A percentile compares a stretch with the other conserved stretches of the same genome.
Conservation (phyloP, 1,140 invertebrate species). For the Colletes gigas region DNA sequence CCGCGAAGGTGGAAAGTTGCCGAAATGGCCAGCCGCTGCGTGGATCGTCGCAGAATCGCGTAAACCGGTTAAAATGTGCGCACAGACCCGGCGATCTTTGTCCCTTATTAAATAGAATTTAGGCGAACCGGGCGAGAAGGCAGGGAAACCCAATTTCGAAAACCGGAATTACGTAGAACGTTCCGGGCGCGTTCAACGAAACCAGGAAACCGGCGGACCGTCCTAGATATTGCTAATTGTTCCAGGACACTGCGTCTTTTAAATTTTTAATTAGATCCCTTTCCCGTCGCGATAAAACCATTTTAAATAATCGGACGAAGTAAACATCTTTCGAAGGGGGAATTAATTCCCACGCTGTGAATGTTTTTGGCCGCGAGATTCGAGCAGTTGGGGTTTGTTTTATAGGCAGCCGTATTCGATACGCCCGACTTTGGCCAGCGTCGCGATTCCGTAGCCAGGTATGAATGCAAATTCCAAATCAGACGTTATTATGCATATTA, state of each 20-base stretch:
- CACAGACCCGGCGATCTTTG: slow-evolving; percentile 6
- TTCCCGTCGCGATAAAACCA: too few relatives aligned
- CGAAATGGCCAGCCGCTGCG: slow-evolving; percentile 10
- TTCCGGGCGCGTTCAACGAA: not conserved
- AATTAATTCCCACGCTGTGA: too few relatives aligned
- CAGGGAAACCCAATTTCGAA: not conserved
- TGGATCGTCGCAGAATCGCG: slow-evolving; percentile 16
- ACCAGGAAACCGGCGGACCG: not conserved
- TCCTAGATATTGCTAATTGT: not conserved
- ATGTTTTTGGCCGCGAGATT: not conserved
- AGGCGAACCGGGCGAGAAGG: not conserved
- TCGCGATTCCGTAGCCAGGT: slow-evolving; percentile 59
- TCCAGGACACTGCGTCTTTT: too few relatives aligned
- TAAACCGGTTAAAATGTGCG: not conserved
- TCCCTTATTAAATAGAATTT: slow-evolving; percentile 32
- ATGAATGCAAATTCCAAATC: slow-evolving; percentile 75
- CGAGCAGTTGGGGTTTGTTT: not conserved
- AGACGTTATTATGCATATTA: slow-evolving; percentile 77
- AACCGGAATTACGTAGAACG: not conserved
- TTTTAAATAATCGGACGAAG: too few relatives aligned
- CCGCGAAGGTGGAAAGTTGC: slow-evolving; percentile 28
- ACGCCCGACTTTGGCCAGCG: slow-evolving; percentile 18
- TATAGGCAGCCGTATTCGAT: not conserved
- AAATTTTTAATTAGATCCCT: too few relatives aligned
- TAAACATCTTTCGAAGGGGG: too few relatives aligned